Percentiles rank a stretch among this genome's conserved stretches.
Conservation (phyloP, 2,113 vertebrate genomes). For the Myrmophylax atrothorax region DNA sequence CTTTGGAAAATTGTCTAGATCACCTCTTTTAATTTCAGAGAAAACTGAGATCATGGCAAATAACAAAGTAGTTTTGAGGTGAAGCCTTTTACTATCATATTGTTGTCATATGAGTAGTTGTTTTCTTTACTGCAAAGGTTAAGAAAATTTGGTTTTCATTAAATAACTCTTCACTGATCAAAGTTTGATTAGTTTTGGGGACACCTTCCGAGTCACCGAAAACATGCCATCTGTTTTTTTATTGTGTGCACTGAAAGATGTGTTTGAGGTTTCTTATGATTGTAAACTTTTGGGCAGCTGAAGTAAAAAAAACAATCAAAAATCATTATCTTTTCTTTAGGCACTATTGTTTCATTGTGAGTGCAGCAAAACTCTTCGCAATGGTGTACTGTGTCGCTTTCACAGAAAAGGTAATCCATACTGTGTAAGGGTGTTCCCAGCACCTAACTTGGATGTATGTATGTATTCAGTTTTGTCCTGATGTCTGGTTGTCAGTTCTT, state of each 20-base stretch:
- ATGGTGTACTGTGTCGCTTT: constrained; percentile 86
- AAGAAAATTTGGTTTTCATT: not conserved
- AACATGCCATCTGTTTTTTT: not conserved
- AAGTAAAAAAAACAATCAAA: not conserved
- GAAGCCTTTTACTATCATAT: not conserved
- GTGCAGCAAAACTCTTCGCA: constrained; percentile 89
- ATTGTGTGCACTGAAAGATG: not conserved
- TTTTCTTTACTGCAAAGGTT: not conserved
- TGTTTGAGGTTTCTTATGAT: not conserved
- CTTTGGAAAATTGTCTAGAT: not conserved
- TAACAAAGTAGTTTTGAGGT: not conserved
- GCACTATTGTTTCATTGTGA: constrained; percentile 91
- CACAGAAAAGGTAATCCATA: constrained; percentile 80
- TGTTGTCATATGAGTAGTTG: not conserved
- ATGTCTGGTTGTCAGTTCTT: not conserved
- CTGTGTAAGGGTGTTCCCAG: not conserved
- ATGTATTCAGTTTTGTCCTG: not conserved
- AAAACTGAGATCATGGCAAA: not conserved
- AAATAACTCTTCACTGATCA: not conserved
- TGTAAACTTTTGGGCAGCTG: not conserved
- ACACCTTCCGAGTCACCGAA: not conserved
- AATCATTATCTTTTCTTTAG: constrained; percentile 69
- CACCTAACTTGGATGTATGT: rapidly evolving
- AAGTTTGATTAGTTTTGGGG: not conserved
- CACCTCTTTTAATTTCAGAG: not conserved